Conservation (phyloP, 1,140 invertebrate species). For the Archivesica marissinica region DNA sequence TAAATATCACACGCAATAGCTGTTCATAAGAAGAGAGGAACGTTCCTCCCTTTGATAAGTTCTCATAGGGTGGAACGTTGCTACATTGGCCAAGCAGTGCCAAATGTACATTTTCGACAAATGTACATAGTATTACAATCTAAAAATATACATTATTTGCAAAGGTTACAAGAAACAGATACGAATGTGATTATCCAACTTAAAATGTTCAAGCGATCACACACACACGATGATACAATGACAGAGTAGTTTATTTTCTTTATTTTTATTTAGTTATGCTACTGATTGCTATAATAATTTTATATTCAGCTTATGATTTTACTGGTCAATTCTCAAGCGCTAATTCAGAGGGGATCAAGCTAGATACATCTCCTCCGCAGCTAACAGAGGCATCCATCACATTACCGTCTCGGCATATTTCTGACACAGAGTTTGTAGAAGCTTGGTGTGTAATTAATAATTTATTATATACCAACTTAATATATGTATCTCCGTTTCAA, state of each 20-base stretch:
- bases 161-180: too few relatives aligned
- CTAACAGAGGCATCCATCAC: background rate
- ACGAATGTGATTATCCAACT: background rate
- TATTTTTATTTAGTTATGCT: background rate
- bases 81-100: too few relatives aligned
- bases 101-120: too few relatives aligned
- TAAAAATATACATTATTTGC: too few relatives aligned
- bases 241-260: background rate
- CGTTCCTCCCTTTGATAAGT: too few relatives aligned
- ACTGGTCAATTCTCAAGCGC: background rate
- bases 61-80: too few relatives aligned
- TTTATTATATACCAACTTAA: background rate
- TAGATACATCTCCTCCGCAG: slow-evolving; percentile 50
- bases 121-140: too few relatives aligned
- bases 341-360: slow-evolving; percentile 26
- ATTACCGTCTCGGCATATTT: slow-evolving; percentile 12
- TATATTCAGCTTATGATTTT: slow-evolving; percentile 34
- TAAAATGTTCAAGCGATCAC: background rate
- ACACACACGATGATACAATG: background rate
- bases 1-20: too few relatives aligned
- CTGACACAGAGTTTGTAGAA: slow-evolving; percentile 1
- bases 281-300: background rate
- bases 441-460: slow-evolving; percentile 27
- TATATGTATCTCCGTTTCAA: background rate
- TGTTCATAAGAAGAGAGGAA: too few relatives aligned